Evolutionary conservation across 2,888 invertebrate genomes (phyloP), one percentile per base, ranked within the genome.

Genomic region (Trachelus tabidus): DNA sequence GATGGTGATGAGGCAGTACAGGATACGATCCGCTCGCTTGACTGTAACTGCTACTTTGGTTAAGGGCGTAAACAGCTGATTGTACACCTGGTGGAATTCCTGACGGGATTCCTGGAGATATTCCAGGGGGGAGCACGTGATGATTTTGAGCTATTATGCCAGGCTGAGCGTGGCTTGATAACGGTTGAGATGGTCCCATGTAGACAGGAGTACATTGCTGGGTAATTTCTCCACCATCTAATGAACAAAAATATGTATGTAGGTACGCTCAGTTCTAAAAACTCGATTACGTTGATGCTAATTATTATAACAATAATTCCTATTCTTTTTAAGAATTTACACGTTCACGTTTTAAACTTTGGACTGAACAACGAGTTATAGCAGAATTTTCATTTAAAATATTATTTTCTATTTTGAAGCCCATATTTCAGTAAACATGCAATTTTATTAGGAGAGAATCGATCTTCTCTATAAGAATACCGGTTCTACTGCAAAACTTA

Each of bases 121-220:
- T 84, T 78, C 85, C 82, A 35, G 88, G 83, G 73, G 85, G 84
- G 73, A 86, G 56, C 6, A 85, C 81, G 35, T 86, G 86, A 34
- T 85, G 81, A 76, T 81, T 85, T 40, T 83, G 85, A 4, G 83
- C 40, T 11, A 85, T 77, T 35, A 84, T 79, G 31, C 76, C 77
- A 15, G 79, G 31, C 69, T 81, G 85, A 1, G 83, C 68, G 71
- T 82, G 83, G 40, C 82, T 80, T 15, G 85, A 76, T 34, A 81
- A 79, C 74, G 80, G 73, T 75, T 83, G 86, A 75, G 84, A 75
- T 37, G 79, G 83, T 30, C 87, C 81, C 75, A 89, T 80, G 75
- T 89, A 90, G 73, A 89, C 87, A 4, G 88, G 84, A 37, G 88
- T 83, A 40, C 89, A 88, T 76, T 89, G 87, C 69, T 87, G 86